Percentiles rank a stretch among this genome's conserved stretches.
phyloP scores from a whole-genome alignment of 2,113 vertebrate species.

The Phocoena sinus region DNA sequence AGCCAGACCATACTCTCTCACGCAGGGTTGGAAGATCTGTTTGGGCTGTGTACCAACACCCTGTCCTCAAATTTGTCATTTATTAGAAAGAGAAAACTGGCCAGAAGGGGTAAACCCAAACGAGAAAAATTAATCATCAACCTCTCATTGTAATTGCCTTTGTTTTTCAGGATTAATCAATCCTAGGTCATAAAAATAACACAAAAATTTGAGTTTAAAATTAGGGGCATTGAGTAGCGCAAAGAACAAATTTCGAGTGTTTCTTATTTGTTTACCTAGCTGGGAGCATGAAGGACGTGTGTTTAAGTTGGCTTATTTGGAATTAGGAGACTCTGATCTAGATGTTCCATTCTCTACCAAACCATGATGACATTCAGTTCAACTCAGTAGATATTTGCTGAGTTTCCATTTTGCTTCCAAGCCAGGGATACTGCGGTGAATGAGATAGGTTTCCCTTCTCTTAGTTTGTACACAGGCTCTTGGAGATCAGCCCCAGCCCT shows the following conservation, averaged over 20 bases:
- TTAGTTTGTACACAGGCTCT: background rate
- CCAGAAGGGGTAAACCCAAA: background rate
- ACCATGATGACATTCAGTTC: background rate
- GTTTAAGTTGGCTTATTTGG: background rate
- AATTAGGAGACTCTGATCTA: background rate
- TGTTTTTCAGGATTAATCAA: background rate
- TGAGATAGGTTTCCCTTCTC: background rate
- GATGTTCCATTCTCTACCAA: background rate
- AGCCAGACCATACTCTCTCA: background rate
- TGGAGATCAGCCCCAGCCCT: background rate
- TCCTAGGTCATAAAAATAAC: background rate
- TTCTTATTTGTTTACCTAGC: background rate
- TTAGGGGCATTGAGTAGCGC: background rate
- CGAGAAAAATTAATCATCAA: background rate
- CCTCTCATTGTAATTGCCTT: background rate
- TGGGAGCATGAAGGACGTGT: background rate
- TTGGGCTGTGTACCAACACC: background rate
- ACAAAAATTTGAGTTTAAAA: background rate
- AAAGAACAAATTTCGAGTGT: background rate
- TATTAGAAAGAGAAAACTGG: background rate
- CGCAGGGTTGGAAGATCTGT: background rate
- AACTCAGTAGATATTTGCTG: background rate
- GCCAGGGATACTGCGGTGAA: background rate
- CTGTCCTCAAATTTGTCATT: background rate
- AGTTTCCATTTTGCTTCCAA: background rate